Percentiles rank a stretch among this genome's conserved stretches.
Conservation (phyloP, 1,140 invertebrate species). For the roundworm (Caenorhabditis elegans) region WBcel235 BX284606.5:6718001-6718500, state of each 20-base stretch:
- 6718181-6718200: conserved; percentile 88
- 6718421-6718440: conserved; percentile 89
- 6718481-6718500: conserved; percentile 87
- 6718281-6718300: too few relatives aligned
- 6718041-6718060: conserved; percentile 80
- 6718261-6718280: background rate
- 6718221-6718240: conserved; percentile 79
- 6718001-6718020: conserved; percentile 90
- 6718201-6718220: conserved; percentile 88
- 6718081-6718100: too few relatives aligned
- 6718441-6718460: conserved; percentile 86
- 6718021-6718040: conserved; percentile 85
- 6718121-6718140: conserved; percentile 81
- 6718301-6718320: conserved; percentile 70
- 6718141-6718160: conserved; percentile 78
- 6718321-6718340: conserved; percentile 79
- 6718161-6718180: conserved; percentile 80
- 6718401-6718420: conserved; percentile 72
- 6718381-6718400: conserved; percentile 78
- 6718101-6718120: conserved; percentile 60
- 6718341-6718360: conserved; percentile 81
- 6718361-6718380: conserved; percentile 79
- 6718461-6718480: conserved; percentile 87
- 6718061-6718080: conserved; percentile 72
- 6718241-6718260: conserved; percentile 69